Evolutionary conservation across 2,113 vertebrate species (phyloP).

Genomic region (Vanacampus margaritifer): DNA sequence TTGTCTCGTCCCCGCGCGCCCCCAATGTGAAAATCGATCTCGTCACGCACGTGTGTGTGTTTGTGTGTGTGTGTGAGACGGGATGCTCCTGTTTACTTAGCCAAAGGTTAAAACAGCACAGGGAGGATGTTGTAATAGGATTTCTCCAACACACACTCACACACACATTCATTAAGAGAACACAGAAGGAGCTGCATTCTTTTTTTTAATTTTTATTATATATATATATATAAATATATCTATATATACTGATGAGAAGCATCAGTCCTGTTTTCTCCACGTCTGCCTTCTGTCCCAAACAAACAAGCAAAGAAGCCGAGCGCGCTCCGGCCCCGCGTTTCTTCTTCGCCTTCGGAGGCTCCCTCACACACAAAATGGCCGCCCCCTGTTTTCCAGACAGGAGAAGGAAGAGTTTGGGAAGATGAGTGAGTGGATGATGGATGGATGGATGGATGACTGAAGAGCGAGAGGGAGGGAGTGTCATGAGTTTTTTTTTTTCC

Average conservation of each 20-base stretch:
- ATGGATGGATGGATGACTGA: conserved; percentile 41
- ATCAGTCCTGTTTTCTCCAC: conserved; percentile 46
- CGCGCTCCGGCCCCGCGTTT: not conserved
- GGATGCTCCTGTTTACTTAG: conserved; percentile 57
- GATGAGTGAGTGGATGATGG: conserved; percentile 5
- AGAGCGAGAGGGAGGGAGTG: conserved; percentile 42
- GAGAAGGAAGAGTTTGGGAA: conserved; percentile 47
- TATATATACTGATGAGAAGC: conserved; percentile 51
- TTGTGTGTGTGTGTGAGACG: conserved; percentile 23
- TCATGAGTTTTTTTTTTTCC: conserved; percentile 33
- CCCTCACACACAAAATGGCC: conserved; percentile 5
- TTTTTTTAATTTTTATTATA: conserved; percentile 28
- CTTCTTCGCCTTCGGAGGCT: conserved; percentile 53
- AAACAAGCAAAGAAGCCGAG: conserved; percentile 3
- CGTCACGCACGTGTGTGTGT: conserved; percentile 52
- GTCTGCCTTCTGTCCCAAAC: conserved; percentile 24
- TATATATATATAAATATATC: not conserved
- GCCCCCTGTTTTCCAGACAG: conserved; percentile 24
- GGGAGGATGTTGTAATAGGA: conserved; percentile 39
- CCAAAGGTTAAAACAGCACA: conserved; percentile 65
- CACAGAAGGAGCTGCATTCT: conserved; percentile 36
- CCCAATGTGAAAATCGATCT: conserved; percentile 58
- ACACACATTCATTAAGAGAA: conserved; percentile 36
- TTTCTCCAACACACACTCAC: conserved; percentile 27
- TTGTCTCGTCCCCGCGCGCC: conserved; percentile 2